Conservation (phyloP, 2,797 vertebrate genomes). For the Glyptemys insculpta region DNA sequence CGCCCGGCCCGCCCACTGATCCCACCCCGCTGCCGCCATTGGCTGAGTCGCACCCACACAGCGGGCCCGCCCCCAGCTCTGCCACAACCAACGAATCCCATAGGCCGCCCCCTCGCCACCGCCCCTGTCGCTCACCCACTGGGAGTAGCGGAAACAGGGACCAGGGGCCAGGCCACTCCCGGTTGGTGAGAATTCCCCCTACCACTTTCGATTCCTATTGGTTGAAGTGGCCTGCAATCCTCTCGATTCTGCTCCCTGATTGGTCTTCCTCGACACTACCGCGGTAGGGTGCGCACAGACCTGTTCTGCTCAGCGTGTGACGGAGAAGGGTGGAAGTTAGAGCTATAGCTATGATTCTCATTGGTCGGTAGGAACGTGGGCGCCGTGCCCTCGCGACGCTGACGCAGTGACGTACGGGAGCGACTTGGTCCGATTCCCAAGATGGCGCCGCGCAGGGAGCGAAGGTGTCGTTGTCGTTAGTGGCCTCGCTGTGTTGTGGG, state of each 20-base stretch:
- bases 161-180: neutral
- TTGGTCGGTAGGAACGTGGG: neutral
- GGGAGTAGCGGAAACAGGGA: neutral
- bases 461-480: slow-evolving; percentile 2
- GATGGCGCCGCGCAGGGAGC: slow-evolving; percentile 68
- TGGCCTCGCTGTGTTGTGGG: neutral
- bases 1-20: slow-evolving; percentile 20
- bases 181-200: neutral
- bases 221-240: neutral
- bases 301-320: accelerated
- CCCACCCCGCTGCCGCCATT: slow-evolving; percentile 52
- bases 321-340: neutral
- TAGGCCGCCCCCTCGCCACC: neutral
- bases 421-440: slow-evolving; percentile 13
- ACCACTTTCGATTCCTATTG: neutral
- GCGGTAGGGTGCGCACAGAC: accelerated
- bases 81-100: accelerated
- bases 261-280: accelerated
- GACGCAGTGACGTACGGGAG: neutral
- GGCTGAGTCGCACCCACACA: slow-evolving; percentile 2
- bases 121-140: neutral
- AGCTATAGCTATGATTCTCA: neutral
- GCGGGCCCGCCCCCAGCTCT: accelerated
- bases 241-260: accelerated
- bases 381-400: neutral